Percentiles rank a stretch among this genome's conserved stretches.
These are phyloP conservation scores for Drosophila niveifrons DNA, from an alignment of 2,888 invertebrate species.

Conservation along the genomic window DNA sequence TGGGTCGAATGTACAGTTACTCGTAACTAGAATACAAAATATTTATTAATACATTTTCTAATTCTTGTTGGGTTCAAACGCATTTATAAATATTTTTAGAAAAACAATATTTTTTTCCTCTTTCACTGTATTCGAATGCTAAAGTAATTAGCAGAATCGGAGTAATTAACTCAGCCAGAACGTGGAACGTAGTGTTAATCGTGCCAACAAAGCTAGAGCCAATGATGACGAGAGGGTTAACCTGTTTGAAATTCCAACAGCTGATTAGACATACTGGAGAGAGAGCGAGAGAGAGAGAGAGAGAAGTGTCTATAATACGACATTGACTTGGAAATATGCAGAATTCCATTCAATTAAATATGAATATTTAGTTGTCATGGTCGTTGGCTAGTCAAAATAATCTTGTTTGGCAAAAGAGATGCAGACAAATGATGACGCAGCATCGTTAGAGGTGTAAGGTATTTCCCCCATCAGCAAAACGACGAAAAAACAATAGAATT, in stretches of 20 bases:
- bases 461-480: slow-evolving; percentile 14
- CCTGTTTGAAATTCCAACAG: slow-evolving; percentile 7
- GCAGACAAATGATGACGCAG: slow-evolving; percentile 4
- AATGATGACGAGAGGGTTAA: background rate
- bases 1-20: slow-evolving; percentile 27
- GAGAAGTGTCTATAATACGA: background rate
- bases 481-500: background rate
- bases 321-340: background rate
- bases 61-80: background rate
- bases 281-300: too few species aligned
- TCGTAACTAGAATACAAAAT: background rate
- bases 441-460: slow-evolving; percentile 2
- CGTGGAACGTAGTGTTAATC: background rate
- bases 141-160: slow-evolving; percentile 8
- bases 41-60: too few species aligned
- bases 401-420: slow-evolving; percentile 6
- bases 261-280: background rate
- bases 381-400: background rate
- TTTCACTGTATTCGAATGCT: background rate
- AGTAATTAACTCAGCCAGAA: slow-evolving; percentile 8
- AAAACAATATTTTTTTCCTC: background rate
- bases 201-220: background rate
- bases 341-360: slow-evolving; percentile 1
- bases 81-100: background rate
- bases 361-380: background rate